Percentiles rank a stretch among this genome's conserved stretches.
phyloP scores from a whole-genome alignment of 2,113 vertebrate species.

The Rynchops niger region DNA sequence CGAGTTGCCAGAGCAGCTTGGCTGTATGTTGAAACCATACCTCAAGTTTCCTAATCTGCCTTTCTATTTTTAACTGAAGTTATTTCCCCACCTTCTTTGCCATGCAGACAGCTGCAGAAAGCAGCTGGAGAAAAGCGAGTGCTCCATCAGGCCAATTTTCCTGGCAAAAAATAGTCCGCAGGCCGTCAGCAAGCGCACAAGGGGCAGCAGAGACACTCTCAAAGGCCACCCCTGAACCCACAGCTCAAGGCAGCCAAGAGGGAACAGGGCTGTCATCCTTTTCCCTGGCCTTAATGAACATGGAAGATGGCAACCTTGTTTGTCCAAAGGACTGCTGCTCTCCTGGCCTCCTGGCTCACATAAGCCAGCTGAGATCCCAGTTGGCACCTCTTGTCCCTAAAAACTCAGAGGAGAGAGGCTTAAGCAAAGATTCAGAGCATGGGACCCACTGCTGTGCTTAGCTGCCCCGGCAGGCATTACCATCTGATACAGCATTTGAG shows the following conservation, averaged over 20 bases:
- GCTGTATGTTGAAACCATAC: neutral
- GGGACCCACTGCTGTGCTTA: neutral
- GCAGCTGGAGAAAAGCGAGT: neutral
- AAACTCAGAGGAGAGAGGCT: neutral
- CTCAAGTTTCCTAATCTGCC: neutral
- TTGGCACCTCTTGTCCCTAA: neutral
- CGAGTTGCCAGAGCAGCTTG: neutral
- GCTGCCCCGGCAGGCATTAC: fast-evolving
- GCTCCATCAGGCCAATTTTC: neutral
- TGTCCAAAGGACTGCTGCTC: neutral
- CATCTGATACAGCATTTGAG: neutral
- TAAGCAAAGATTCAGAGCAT: neutral
- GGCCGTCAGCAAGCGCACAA: neutral
- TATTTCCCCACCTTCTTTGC: neutral
- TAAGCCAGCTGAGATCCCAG: neutral
- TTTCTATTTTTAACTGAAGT: conserved; percentile 23
- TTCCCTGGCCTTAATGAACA: neutral
- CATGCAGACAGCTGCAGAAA: conserved; percentile 20
- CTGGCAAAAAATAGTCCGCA: neutral
- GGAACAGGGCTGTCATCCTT: neutral
- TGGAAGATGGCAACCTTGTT: fast-evolving
- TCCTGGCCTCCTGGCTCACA: neutral
- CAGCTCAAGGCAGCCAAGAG: fast-evolving
- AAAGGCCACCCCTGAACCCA: fast-evolving
- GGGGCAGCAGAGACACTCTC: neutral